phyloP scores from a whole-genome alignment of 2,888 invertebrate genomes.

The Bembecia ichneumoniformis region DNA sequence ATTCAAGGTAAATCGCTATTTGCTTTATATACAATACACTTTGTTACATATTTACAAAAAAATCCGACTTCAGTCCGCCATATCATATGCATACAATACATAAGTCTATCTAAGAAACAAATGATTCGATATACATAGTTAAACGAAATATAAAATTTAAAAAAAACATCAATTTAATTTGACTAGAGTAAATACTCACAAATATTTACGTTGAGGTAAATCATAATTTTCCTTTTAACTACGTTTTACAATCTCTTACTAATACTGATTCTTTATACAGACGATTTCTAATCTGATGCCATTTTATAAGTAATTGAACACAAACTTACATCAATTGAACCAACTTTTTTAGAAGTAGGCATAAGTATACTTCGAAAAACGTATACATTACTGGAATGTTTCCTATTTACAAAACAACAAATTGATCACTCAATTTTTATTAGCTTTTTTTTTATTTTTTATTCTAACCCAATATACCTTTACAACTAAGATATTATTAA shows the following conservation, averaged over 20 bases:
- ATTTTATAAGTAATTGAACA: background rate
- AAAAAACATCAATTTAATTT: too few relatives aligned
- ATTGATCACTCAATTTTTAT: constrained; percentile 28
- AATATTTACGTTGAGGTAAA: too few relatives aligned
- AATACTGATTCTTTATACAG: too few relatives aligned
- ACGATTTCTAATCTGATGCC: too few relatives aligned
- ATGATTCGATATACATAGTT: too few relatives aligned
- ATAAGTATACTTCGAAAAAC: constrained; percentile 33
- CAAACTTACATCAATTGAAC: background rate
- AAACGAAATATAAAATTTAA: too few relatives aligned
- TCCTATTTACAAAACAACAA: constrained; percentile 45
- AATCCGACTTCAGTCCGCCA: constrained; percentile 7
- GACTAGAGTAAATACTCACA: too few relatives aligned
- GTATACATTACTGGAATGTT: constrained; percentile 49
- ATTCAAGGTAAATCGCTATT: constrained; percentile 43
- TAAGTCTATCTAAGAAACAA: background rate
- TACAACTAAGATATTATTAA: too few relatives aligned
- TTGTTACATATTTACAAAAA: constrained; percentile 33
- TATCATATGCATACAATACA: background rate
- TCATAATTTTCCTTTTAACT: too few relatives aligned
- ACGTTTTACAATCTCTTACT: too few relatives aligned
- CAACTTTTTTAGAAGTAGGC: background rate
- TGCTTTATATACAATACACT: constrained; percentile 41
- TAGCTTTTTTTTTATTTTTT: constrained; percentile 7
- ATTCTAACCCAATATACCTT: background rate